Conservation (phyloP, 2,797 vertebrate species). For the Prionace glauca region DNA sequence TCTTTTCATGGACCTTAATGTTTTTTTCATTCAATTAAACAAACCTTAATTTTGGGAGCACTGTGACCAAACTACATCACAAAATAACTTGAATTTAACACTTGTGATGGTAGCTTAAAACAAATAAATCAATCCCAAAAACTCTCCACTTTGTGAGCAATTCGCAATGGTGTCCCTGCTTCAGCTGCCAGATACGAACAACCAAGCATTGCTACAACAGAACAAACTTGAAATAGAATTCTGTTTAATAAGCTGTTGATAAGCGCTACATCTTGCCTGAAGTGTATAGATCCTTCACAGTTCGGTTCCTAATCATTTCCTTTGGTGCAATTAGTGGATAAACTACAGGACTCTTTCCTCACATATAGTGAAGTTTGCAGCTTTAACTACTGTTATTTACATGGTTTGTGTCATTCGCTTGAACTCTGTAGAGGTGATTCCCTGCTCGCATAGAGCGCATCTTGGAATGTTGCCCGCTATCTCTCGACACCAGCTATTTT, state of each 20-base stretch:
- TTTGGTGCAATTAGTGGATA: neutral
- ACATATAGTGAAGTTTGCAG: neutral
- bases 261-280: neutral
- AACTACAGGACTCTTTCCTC: neutral
- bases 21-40: neutral
- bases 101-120: neutral
- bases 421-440: neutral
- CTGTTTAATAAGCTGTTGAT: conserved; percentile 2
- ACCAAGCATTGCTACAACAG: neutral
- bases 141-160: neutral
- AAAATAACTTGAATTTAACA: neutral
- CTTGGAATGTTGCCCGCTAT: neutral
- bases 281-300: neutral
- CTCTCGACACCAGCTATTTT: neutral
- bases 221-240: neutral
- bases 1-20: neutral
- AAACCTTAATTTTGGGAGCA: neutral
- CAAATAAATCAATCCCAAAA: neutral
- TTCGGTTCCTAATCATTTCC: neutral
- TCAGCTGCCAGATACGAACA: neutral
- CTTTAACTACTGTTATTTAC: neutral
- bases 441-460: neutral
- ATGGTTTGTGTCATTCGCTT: neutral
- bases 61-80: neutral
- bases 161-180: neutral